These are phyloP conservation scores for Drosophila sulfurigaster DNA, from an alignment of 1,140 invertebrate species.

Conservation along the genomic window DNA sequence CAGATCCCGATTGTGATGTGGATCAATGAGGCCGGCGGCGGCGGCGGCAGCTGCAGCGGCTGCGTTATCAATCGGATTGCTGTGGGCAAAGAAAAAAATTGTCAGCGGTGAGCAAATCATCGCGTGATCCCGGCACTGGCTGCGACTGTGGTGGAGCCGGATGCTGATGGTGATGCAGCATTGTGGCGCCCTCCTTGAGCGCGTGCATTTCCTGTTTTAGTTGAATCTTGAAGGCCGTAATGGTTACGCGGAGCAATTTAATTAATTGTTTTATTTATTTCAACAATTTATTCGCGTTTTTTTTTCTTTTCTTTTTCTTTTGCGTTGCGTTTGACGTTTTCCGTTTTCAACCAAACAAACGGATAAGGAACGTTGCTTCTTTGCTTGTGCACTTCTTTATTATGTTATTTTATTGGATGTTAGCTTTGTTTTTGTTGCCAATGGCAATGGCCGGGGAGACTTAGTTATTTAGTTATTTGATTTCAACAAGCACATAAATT, in stretches of 20 bases:
- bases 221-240: conserved; percentile 71
- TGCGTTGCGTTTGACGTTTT: background rate
- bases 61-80: conserved; percentile 86
- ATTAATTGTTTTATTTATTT: background rate
- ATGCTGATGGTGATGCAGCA: conserved; percentile 71
- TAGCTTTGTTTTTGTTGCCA: conserved; percentile 63
- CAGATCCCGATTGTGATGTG: conserved; percentile 87
- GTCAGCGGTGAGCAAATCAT: conserved; percentile 66
- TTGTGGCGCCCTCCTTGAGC: conserved; percentile 77
- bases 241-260: background rate
- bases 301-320: conserved; percentile 12
- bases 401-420: conserved; percentile 35
- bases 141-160: conserved; percentile 61
- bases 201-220: conserved; percentile 78
- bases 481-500: conserved; percentile 66
- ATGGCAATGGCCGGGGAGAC: conserved; percentile 55
- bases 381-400: conserved; percentile 6
- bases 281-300: background rate
- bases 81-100: conserved; percentile 82
- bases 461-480: conserved; percentile 49
- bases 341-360: conserved; percentile 15
- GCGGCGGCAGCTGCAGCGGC: conserved; percentile 82
- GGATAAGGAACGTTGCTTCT: background rate
- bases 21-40: conserved; percentile 86
- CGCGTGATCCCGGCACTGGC: conserved; percentile 22